Percentiles rank a stretch among this genome's conserved stretches.
These are phyloP conservation scores for Acropora yongei DNA, from an alignment of 64 coral and sea anemone species.

Conservation along the genomic window DNA sequence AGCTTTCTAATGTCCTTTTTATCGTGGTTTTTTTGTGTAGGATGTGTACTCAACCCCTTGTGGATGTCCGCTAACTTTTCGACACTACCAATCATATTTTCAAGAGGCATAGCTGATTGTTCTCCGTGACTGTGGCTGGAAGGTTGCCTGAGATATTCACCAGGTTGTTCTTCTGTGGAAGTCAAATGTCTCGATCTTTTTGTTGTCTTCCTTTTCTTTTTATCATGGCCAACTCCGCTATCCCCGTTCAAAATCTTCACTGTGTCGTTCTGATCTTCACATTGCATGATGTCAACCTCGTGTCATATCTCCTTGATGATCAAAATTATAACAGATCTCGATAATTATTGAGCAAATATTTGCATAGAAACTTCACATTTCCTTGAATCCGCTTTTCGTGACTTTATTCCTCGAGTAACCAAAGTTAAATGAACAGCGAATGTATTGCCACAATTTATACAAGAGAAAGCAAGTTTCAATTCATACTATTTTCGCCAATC, in stretches of 20 bases:
- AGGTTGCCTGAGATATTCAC: conserved; percentile 12
- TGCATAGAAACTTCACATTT: too few species aligned
- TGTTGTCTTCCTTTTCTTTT: conserved; percentile 64
- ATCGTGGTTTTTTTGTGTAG: neutral
- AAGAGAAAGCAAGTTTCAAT: too few species aligned
- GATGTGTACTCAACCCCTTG: conserved; percentile 28
- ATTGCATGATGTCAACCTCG: neutral
- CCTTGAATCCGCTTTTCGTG: too few species aligned
- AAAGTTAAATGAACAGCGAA: too few species aligned
- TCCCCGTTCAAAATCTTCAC: conserved; percentile 39
- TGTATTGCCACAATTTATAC: too few species aligned
- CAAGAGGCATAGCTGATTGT: conserved; percentile 4
- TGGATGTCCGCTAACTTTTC: conserved; percentile 42
- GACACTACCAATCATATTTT: neutral
- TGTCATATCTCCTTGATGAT: neutral
- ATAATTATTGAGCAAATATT: too few species aligned
- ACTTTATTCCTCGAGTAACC: too few species aligned
- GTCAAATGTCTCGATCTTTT: conserved; percentile 19
- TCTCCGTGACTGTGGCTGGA: conserved; percentile 50
- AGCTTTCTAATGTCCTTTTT: conserved; percentile 81
- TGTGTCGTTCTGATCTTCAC: conserved; percentile 9
- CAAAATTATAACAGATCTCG: too few species aligned
- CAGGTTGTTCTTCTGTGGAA: neutral
- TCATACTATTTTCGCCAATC: too few species aligned
- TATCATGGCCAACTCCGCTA: neutral